Evolutionary conservation across 2,113 vertebrate genomes (phyloP), one percentile per base, ranked within the genome.

Genomic region (human): DNA sequence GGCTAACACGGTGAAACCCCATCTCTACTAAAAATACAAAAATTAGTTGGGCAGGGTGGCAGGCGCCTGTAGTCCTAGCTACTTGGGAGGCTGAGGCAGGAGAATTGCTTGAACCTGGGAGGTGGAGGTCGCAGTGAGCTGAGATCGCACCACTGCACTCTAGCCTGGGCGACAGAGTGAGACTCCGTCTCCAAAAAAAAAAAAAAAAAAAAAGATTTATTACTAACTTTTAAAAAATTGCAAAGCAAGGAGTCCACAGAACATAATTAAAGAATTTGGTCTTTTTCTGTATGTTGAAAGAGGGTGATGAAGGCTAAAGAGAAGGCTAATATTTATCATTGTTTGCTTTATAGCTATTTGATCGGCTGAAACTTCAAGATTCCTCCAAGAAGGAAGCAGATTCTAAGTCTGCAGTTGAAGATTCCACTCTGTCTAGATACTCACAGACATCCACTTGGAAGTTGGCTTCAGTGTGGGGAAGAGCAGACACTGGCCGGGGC

Each of bases 321-420:
- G 70, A 72, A 61, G 22, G n/a, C 87, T 97, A 12, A 97, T 80
- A 25, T 79, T 92, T 86, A 43, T 89, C 48, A 9, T 64, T 96
- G 97, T 85, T 98, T 96, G 90, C 95, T 93, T 98, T 97, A 0
- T 98, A 99, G 99, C 99, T 99, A 3, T 99, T 99, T 98, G 99
- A 99, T 96, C 99, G 99, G 89, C 98, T 99, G 25, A 99, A 98
- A 89, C 98, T 99, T 81, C 99, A 99, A 97, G 99, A 99, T 84
- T 98, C 97, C 14, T 93, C 93, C 55, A 98, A 98, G 97, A 99
- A 98, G 95, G 98, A 97, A 97, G 89, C 97, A 4, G 98, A 98
- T 85, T 98, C 99, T 78, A 98, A 98, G 97, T 96, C 97, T 81
- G 95, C 61, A 23, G 95, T 98, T 3, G 97, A 98, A 96, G 98